These are phyloP conservation scores for Mus pahari DNA, from an alignment of 2,113 vertebrate species.

Conservation along the genomic window DNA sequence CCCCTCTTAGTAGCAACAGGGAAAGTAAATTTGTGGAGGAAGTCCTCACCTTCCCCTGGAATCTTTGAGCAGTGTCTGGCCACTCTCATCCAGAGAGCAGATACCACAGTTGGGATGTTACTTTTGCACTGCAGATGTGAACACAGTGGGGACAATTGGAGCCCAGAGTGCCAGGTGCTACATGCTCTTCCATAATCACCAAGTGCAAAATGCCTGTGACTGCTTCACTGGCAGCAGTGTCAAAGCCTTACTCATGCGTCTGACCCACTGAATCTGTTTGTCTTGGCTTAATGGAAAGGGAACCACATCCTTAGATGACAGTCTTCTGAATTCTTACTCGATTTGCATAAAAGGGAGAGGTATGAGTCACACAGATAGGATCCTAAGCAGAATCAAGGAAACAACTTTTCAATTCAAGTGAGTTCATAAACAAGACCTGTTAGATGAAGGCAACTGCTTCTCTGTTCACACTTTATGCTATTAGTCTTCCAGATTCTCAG, in stretches of 20 bases:
- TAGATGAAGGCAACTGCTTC: neutral
- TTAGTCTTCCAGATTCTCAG: neutral
- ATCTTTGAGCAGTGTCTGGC: neutral
- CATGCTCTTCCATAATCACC: neutral
- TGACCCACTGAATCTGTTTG: neutral
- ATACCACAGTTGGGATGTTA: neutral
- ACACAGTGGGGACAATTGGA: neutral
- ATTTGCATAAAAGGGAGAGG: neutral
- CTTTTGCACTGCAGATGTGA: neutral
- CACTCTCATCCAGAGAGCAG: neutral
- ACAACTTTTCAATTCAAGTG: neutral
- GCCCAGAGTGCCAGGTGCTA: neutral
- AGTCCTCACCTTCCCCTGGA: neutral
- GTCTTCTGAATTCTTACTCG: slow-evolving; percentile 6
- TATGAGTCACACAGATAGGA: neutral
- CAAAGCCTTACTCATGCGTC: neutral
- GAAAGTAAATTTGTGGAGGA: slow-evolving; percentile 8
- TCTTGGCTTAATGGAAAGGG: neutral
- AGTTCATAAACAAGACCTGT: neutral
- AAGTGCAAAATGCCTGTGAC: neutral
- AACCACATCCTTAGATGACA: neutral
- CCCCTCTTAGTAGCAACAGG: neutral
- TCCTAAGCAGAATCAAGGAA: slow-evolving; percentile 11
- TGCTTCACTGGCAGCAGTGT: neutral
- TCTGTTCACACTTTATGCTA: neutral